Evolutionary conservation across 2,888 invertebrate genomes (phyloP).

Genomic region (Sisyra terminalis): DNA sequence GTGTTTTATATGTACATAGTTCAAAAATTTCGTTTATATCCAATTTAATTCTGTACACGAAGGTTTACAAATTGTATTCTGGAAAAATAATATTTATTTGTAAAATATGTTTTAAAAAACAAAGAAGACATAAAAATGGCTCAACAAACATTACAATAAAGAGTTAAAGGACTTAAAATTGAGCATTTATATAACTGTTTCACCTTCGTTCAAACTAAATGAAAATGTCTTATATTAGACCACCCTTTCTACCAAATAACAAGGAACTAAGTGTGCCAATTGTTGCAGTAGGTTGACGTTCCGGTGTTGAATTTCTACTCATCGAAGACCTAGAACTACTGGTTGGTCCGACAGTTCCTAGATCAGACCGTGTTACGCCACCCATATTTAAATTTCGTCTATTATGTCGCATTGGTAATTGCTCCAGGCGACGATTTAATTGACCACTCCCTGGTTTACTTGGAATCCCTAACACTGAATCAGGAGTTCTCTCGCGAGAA

Average conservation of each 20-base stretch:
- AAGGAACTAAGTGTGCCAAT: conserved; percentile 64
- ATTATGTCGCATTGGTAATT: conserved; percentile 29
- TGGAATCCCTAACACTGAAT: conserved; percentile 35
- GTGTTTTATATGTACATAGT: too few relatives aligned
- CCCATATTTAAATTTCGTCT: conserved; percentile 33
- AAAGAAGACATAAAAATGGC: too few relatives aligned
- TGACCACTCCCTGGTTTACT: conserved; percentile 42
- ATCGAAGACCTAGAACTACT: conserved; percentile 12
- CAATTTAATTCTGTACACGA: too few relatives aligned
- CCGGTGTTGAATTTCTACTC: conserved; percentile 17
- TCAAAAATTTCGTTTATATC: too few relatives aligned
- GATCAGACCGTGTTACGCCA: conserved; percentile 38
- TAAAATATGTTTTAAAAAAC: too few relatives aligned
- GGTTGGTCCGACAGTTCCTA: conserved; percentile 34
- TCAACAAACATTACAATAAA: too few relatives aligned
- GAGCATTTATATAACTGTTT: too few relatives aligned
- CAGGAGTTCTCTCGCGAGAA: conserved; percentile 13
- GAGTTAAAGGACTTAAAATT: too few relatives aligned
- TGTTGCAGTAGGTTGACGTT: conserved; percentile 21
- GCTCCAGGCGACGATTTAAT: conserved; percentile 28
- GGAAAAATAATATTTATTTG: too few relatives aligned
- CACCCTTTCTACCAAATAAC: conserved; percentile 73
- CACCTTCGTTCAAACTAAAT: neutral
- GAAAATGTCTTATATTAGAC: conserved; percentile 43
- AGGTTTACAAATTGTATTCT: too few relatives aligned